phyloP scores from a whole-genome alignment of 2,113 vertebrate species.

The Dendropsophus ebraccatus region DNA sequence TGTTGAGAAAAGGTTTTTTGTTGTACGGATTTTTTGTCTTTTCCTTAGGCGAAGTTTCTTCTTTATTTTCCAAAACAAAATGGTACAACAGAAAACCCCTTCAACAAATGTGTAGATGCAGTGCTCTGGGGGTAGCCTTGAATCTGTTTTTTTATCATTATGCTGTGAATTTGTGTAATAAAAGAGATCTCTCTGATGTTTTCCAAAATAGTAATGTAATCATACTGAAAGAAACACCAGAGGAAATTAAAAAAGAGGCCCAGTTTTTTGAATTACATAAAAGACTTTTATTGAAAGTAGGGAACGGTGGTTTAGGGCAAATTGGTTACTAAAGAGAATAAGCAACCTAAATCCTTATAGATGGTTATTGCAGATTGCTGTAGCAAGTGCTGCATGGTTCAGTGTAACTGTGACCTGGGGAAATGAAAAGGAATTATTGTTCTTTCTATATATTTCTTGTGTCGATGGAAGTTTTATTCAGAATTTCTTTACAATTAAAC shows the following conservation, averaged over 20 bases:
- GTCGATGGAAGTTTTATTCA: not conserved
- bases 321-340: constrained; percentile 47
- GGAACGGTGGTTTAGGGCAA: constrained; percentile 43
- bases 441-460: constrained; percentile 30
- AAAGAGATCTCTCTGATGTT: not conserved
- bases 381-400: constrained; percentile 16
- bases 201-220: constrained; percentile 40
- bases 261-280: constrained; percentile 45
- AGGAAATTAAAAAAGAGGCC: constrained; percentile 9
- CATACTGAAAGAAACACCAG: constrained; percentile 47
- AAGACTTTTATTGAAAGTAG: constrained; percentile 49
- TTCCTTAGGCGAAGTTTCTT: too few relatives aligned
- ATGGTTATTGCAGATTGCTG: constrained; percentile 25
- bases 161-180: not conserved
- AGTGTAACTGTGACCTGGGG: constrained; percentile 33
- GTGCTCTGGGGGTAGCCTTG: not conserved
- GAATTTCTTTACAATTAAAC: not conserved
- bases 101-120: not conserved
- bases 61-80: not conserved
- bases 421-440: constrained; percentile 44
- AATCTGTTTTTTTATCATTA: not conserved
- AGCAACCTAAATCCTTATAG: constrained; percentile 9
- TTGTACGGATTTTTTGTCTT: too few relatives aligned
- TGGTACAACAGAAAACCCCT: too few relatives aligned
- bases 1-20: too few relatives aligned